phyloP scores from a whole-genome alignment of 2,797 vertebrate genomes.

The Hylomyscus alleni region DNA sequence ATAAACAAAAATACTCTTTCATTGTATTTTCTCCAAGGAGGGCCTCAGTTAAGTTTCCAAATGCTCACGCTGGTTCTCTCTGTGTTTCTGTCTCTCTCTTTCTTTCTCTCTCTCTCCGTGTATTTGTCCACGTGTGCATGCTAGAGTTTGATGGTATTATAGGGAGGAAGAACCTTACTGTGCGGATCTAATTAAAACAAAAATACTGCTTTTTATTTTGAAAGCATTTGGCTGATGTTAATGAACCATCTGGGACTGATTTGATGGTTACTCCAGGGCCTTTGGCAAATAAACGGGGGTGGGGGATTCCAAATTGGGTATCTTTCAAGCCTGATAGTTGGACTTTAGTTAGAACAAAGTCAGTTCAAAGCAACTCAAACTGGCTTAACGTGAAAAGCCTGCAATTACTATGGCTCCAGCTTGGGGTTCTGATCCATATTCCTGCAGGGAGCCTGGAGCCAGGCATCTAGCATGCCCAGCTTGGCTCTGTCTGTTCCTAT shows the following conservation, averaged over 20 bases:
- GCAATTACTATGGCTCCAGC: background rate
- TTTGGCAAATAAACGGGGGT: slow-evolving; percentile 57
- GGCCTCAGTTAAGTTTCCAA: slow-evolving; percentile 11
- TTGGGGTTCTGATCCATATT: background rate
- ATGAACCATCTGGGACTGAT: slow-evolving; percentile 60
- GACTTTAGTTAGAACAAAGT: slow-evolving; percentile 33
- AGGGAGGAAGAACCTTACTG: background rate
- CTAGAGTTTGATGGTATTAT: background rate
- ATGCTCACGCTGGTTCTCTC: background rate
- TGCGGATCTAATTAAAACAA: slow-evolving; percentile 64
- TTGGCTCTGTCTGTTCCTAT: background rate
- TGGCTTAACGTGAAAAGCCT: background rate
- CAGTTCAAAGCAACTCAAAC: background rate
- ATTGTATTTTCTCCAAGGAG: background rate
- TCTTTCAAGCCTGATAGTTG: slow-evolving; percentile 28
- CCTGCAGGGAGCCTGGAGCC: background rate
- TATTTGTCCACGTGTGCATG: background rate
- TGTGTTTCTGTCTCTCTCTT: background rate
- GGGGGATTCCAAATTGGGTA: slow-evolving; percentile 23
- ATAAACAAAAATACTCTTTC: background rate
- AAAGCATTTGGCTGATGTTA: slow-evolving; percentile 54
- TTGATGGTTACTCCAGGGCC: slow-evolving; percentile 41
- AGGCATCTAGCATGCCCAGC: background rate
- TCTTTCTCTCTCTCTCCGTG: background rate
- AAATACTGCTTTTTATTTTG: slow-evolving; percentile 58